These are phyloP conservation scores for Drosophila erecta DNA, from an alignment of 1,140 invertebrate genomes.

Conservation along the genomic window DNA sequence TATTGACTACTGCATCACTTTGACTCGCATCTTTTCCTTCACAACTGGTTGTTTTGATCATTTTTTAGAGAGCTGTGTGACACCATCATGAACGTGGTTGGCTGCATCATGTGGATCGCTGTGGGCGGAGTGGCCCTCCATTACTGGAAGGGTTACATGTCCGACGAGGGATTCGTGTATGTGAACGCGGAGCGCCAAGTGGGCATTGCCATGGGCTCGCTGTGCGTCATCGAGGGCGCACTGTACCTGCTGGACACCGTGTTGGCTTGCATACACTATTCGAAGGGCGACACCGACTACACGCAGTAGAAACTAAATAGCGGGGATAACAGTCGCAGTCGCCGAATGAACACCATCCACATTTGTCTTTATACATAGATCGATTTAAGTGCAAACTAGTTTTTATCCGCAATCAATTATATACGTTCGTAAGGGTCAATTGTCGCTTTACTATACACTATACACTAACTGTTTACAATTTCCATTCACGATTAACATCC, in stretches of 20 bases:
- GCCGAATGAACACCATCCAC: slow-evolving; percentile 56
- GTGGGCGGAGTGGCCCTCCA: slow-evolving; percentile 93
- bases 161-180: slow-evolving; percentile 89
- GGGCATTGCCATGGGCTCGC: slow-evolving; percentile 90
- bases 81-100: slow-evolving; percentile 94
- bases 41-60: neutral
- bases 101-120: slow-evolving; percentile 92
- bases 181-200: slow-evolving; percentile 89
- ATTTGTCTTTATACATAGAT: slow-evolving; percentile 53
- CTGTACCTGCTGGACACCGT: slow-evolving; percentile 91
- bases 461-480: slow-evolving; percentile 21
- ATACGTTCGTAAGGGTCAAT: slow-evolving; percentile 43
- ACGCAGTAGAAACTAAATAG: slow-evolving; percentile 41
- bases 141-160: slow-evolving; percentile 93
- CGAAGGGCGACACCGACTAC: slow-evolving; percentile 86
- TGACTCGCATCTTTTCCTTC: neutral
- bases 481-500: slow-evolving; percentile 5
- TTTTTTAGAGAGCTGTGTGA: slow-evolving; percentile 88
- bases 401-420: slow-evolving; percentile 39
- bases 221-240: slow-evolving; percentile 91
- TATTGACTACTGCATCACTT: neutral
- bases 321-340: slow-evolving; percentile 34
- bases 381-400: slow-evolving; percentile 79
- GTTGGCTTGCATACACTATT: slow-evolving; percentile 90
- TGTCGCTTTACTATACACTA: slow-evolving; percentile 33